Conservation (phyloP, 2,113 vertebrate species). For the Acinonyx jubatus region DNA sequence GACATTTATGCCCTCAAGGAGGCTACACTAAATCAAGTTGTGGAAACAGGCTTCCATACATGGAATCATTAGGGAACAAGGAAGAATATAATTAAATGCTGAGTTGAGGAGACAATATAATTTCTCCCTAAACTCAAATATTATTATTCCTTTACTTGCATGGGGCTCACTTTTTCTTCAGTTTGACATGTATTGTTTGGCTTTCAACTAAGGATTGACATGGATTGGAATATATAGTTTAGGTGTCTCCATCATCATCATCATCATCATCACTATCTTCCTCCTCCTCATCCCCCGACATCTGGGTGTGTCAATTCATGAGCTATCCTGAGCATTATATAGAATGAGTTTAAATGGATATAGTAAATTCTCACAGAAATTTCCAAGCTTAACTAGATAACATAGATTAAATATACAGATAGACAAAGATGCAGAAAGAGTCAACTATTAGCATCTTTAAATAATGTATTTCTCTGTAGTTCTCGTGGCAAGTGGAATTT, state of each 20-base stretch:
- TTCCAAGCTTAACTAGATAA: not conserved
- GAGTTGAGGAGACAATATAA: not conserved
- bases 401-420: not conserved
- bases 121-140: not conserved
- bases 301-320: not conserved
- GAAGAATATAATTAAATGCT: not conserved
- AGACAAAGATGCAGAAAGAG: not conserved
- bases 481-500: not conserved
- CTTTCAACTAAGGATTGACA: constrained; percentile 1
- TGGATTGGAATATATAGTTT: not conserved
- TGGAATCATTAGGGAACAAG: not conserved
- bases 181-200: constrained; percentile 44
- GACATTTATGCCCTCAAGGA: not conserved
- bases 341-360: not conserved
- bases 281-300: not conserved
- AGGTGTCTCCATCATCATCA: not conserved
- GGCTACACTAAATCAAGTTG: not conserved
- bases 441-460: not conserved
- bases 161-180: not conserved
- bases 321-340: not conserved
- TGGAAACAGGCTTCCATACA: not conserved
- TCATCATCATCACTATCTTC: not conserved
- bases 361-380: not conserved
- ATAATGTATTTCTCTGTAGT: not conserved
- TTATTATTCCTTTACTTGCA: not conserved